A percentile compares a stretch with the other conserved stretches of the same genome.
Evolutionary conservation across 2,797 vertebrate genomes (phyloP).

Genomic region (Rhodeus uyekii): DNA sequence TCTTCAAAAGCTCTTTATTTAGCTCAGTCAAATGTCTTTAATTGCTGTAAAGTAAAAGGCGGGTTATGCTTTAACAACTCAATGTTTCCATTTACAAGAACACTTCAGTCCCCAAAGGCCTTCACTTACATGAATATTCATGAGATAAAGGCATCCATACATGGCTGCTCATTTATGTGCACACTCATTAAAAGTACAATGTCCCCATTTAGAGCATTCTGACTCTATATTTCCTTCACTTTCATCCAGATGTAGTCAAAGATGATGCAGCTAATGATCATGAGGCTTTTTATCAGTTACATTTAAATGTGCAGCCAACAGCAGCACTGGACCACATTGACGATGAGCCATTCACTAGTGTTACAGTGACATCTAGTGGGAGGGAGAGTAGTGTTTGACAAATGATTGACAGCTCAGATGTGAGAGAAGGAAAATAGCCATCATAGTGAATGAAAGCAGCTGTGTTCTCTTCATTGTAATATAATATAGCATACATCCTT

Average conservation of each 20-base stretch:
- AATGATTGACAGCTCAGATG: neutral
- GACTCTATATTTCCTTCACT: neutral
- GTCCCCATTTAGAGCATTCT: neutral
- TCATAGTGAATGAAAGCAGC: neutral
- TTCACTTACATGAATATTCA: constrained; percentile 41
- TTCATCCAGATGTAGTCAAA: neutral
- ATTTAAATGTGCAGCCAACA: neutral
- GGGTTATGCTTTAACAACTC: constrained; percentile 24
- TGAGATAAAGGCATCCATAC: neutral
- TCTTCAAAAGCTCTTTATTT: constrained; percentile 28
- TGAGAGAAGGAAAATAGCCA: neutral
- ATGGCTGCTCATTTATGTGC: neutral
- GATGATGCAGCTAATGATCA: constrained; percentile 3
- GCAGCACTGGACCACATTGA: neutral
- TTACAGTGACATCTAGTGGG: constrained; percentile 30
- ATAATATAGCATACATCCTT: no score
- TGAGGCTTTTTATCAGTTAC: neutral
- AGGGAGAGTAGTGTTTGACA: neutral
- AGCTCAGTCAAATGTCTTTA: constrained; percentile 27
- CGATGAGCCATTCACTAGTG: neutral
- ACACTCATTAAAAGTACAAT: neutral
- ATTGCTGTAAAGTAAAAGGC: constrained; percentile 11
- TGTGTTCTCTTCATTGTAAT: neutral
- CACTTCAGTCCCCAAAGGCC: neutral
- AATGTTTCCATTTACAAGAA: constrained; percentile 31